Conservation (phyloP, 2,797 vertebrate genomes). For the Sebastes trivittatus region DNA sequence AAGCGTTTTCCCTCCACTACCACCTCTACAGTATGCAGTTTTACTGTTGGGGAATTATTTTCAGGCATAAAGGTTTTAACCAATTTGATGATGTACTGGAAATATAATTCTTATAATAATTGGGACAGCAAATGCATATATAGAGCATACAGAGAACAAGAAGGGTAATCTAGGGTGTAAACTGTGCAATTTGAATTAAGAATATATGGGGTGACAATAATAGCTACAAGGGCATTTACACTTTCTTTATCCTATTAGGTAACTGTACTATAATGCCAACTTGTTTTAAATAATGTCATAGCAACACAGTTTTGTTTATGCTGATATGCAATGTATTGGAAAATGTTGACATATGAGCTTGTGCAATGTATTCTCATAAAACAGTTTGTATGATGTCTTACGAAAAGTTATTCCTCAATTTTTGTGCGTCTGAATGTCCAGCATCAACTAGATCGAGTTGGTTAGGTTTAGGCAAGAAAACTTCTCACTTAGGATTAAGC, state of each 20-base stretch:
- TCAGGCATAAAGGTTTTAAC: slow-evolving; percentile 25
- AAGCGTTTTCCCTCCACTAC: slow-evolving; percentile 16
- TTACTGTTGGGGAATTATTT: neutral
- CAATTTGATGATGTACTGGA: slow-evolving; percentile 12
- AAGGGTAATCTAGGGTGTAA: neutral
- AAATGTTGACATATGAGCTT: neutral
- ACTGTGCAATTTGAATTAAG: neutral
- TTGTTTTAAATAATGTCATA: neutral
- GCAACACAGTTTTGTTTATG: neutral
- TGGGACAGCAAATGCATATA: neutral
- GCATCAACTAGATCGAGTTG: too few species aligned
- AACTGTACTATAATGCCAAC: neutral
- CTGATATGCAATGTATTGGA: neutral
- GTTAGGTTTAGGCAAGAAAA: too few species aligned
- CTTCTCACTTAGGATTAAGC: too few species aligned
- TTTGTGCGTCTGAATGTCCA: too few species aligned
- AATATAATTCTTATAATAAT: neutral
- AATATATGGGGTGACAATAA: neutral
- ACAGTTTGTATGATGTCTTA: too few species aligned
- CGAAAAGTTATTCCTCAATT: too few species aligned
- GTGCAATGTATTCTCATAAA: neutral
- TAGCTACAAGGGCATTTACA: neutral
- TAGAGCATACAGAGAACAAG: neutral
- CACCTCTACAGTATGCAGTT: slow-evolving; percentile 13
- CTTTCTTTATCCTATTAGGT: neutral